Evolutionary conservation across 2,797 vertebrate genomes (phyloP), one percentile per base, ranked within the genome.

Genomic region (Tangara arthus): DNA sequence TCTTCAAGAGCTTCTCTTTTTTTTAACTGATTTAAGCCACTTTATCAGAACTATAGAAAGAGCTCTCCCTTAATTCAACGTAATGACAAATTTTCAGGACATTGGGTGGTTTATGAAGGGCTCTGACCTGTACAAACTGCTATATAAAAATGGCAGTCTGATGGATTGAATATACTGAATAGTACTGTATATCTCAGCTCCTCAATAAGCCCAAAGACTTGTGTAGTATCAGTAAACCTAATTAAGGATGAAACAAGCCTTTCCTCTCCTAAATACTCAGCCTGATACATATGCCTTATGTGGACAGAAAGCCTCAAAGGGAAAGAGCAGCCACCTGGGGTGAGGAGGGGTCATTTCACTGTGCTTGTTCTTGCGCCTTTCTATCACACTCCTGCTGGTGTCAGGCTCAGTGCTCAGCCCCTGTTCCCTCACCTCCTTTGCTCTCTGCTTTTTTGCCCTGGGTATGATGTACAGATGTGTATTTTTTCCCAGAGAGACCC

Each of bases 1-100:
- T 87, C 53, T 87, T 85, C 81, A 89, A 34, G 26, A 52, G 27
- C 41, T 66, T 26, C 37, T 13, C 27, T 90, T 66, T 80, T 80
- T 53, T 32, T 20, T 69, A 52, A 37, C n/a, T 42, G 39, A 73
- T 82, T 90, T 80, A 82, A 84, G 55, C 37, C 37, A 39, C 66
- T 92, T 92, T 87, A 57, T 88, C 77, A 75, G 61, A 91, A 47
- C 30, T 3, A 2, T 15, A 73, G 64, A 71, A 90, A 64, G 30
- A 87, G 8, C 27, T 79, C 34, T 53, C 32, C 46, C 83, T 89
- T 94, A 91, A 84, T 93, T 96, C 78, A 91, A 22, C 82, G 64
- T 91, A 82, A 85, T 92, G 75, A 90, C 64, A 64, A 41, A 26
- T 89, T 92, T 92, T 82, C 34, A 42, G 46, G 75, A 82, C 49